Percentiles rank a stretch among this genome's conserved stretches.
Evolutionary conservation across 2,888 invertebrate genomes (phyloP).

Genomic region (Napeogenes sylphis): DNA sequence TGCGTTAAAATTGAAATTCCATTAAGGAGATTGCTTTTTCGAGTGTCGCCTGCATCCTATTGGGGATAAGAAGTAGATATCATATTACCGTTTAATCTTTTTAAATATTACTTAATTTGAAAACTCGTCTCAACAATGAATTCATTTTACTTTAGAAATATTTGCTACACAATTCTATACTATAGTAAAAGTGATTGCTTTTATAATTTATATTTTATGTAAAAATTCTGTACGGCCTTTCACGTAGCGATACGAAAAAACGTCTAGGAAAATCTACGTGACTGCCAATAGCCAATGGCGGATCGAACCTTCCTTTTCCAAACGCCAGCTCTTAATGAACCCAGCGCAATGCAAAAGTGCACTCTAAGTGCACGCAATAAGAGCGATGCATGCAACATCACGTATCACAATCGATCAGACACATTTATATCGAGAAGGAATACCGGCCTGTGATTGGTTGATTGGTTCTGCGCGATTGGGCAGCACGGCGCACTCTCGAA

Average conservation of each 20-base stretch:
- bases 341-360: neutral
- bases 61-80: conserved; percentile 7
- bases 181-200: neutral
- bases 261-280: conserved; percentile 70
- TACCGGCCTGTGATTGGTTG: conserved; percentile 63
- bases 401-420: conserved; percentile 41
- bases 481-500: conserved; percentile 78
- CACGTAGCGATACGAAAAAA: conserved; percentile 51
- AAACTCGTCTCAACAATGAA: conserved; percentile 7
- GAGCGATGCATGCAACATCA: conserved; percentile 23
- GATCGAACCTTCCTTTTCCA: conserved; percentile 63
- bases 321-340: conserved; percentile 31
- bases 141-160: conserved; percentile 3
- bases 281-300: conserved; percentile 66
- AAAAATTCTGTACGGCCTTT: conserved; percentile 32
- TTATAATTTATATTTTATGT: neutral
- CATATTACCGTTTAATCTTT: conserved; percentile 13
- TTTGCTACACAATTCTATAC: neutral
- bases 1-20: conserved; percentile 73
- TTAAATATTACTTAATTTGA: conserved; percentile 1
- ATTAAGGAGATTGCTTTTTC: conserved; percentile 75
- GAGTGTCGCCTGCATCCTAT: conserved; percentile 43
- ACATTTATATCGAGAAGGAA: conserved; percentile 58
- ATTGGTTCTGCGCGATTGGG: conserved; percentile 79
- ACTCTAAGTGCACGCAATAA: conserved; percentile 28